Conservation (phyloP, 2,888 invertebrate genomes). For the Synanthedon tipuliformis region DNA sequence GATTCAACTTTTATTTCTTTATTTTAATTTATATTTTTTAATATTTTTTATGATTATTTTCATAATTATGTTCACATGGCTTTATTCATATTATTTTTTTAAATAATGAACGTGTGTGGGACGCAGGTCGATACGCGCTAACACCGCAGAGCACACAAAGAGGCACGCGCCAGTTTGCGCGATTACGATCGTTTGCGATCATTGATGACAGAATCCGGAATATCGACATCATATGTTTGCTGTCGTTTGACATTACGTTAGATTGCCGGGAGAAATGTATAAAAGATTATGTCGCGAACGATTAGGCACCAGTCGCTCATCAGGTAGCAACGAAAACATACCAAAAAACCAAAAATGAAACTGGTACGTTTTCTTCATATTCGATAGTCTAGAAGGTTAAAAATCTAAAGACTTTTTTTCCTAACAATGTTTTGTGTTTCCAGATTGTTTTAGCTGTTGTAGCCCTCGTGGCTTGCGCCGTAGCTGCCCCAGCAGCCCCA, state of each 20-base stretch:
- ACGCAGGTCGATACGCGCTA: constrained; percentile 11
- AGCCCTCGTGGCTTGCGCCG: constrained; percentile 32
- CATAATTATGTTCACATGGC: constrained; percentile 75
- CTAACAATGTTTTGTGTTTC: constrained; percentile 1
- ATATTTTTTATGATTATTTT: constrained; percentile 78
- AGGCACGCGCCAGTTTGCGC: constrained; percentile 8
- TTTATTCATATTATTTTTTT: too few species aligned
- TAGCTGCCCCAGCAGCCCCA: constrained; percentile 24
- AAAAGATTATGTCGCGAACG: constrained; percentile 45
- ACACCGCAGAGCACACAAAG: neutral
- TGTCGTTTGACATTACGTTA: constrained; percentile 51
- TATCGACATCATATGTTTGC: constrained; percentile 47
- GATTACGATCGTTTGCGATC: constrained; percentile 17
- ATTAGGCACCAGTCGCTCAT: constrained; percentile 50
- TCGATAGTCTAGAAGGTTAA: neutral
- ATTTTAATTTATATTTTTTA: constrained; percentile 72
- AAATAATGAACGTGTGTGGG: constrained; percentile 12
- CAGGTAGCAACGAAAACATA: constrained; percentile 35
- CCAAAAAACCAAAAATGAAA: constrained; percentile 48
- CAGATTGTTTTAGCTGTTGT: constrained; percentile 35
- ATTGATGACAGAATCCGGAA: constrained; percentile 46
- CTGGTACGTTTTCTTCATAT: constrained; percentile 32
- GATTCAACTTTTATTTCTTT: constrained; percentile 65
- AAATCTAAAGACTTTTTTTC: neutral
- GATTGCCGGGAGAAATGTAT: constrained; percentile 50